Percentiles rank a stretch among this genome's conserved stretches.
Conservation (phyloP, 2,888 invertebrate genomes). For the Dryocosmus kuriphilus region DNA sequence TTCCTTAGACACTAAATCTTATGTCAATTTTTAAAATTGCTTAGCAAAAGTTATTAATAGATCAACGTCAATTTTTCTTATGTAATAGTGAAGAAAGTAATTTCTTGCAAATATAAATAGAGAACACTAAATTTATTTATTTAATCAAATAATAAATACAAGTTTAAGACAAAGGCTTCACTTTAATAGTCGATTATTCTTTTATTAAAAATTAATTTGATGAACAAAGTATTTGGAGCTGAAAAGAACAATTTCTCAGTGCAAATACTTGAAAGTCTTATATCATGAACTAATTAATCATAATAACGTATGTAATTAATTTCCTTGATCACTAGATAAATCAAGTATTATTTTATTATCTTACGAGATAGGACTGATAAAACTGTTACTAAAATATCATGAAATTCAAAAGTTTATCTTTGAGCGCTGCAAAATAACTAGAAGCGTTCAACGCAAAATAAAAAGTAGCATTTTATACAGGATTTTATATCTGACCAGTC, state of each 20-base stretch:
- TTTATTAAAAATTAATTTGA: not conserved
- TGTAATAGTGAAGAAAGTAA: too few species aligned
- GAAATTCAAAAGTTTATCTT: conserved; percentile 22
- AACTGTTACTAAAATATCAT: not conserved
- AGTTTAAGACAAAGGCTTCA: too few species aligned
- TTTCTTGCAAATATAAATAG: too few species aligned
- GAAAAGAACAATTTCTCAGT: not conserved
- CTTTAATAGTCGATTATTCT: not conserved
- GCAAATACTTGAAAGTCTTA: not conserved
- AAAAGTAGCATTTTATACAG: not conserved
- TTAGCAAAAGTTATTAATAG: too few species aligned
- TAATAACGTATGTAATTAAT: too few species aligned
- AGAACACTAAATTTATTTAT: too few species aligned
- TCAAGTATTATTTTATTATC: not conserved
- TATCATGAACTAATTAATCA: not conserved
- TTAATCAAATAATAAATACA: too few species aligned
- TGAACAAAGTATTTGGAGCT: not conserved
- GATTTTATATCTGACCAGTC: conserved; percentile 19
- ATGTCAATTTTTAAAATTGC: too few species aligned
- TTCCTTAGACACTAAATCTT: too few species aligned
- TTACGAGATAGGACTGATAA: not conserved
- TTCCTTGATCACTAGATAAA: not conserved
- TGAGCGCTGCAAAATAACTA: conserved; percentile 10
- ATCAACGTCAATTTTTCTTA: too few species aligned
- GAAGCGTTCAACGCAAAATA: conserved; percentile 2